Percentiles rank a stretch among this genome's conserved stretches.
Conservation (phyloP, 1,140 invertebrate species). For the Saccostrea glomerata region DNA sequence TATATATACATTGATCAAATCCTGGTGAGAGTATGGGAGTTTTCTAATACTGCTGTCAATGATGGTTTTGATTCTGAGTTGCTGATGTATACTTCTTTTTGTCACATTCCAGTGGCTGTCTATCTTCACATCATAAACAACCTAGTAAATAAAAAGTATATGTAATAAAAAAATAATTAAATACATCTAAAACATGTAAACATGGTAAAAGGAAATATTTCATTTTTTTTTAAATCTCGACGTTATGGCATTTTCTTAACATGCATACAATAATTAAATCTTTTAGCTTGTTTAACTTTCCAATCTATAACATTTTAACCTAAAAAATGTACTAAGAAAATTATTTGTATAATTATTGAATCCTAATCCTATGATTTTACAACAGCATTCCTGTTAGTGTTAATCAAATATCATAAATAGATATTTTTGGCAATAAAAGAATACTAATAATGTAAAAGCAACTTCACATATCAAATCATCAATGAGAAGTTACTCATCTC, state of each 20-base stretch:
- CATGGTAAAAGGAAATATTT: too few species aligned
- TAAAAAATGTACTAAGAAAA: too few species aligned
- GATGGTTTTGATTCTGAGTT: constrained; percentile 91
- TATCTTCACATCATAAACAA: constrained; percentile 86
- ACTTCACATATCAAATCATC: background rate
- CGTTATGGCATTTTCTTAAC: too few species aligned
- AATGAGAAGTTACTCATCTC: background rate
- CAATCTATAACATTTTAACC: too few species aligned
- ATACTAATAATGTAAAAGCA: background rate
- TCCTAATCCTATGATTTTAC: too few species aligned
- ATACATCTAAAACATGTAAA: background rate
- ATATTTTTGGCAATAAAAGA: background rate
- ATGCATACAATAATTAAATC: too few species aligned
- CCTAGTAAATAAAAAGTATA: constrained; percentile 80
- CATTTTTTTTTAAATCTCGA: too few species aligned
- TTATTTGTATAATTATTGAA: too few species aligned
- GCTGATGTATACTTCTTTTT: constrained; percentile 91
- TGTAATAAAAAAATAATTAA: background rate
- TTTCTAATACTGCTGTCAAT: constrained; percentile 92
- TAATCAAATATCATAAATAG: background rate
- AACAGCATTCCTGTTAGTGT: too few species aligned
- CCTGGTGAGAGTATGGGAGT: constrained; percentile 88
- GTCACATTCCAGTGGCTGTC: constrained; percentile 88
- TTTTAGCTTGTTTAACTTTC: too few species aligned
- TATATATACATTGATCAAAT: constrained; percentile 88